A percentile compares a stretch with the other conserved stretches of the same genome.
These are phyloP conservation scores for Hermaeophaga mercurialis DNA, from an alignment of 2,888 invertebrate genomes.

Conservation along the genomic window DNA sequence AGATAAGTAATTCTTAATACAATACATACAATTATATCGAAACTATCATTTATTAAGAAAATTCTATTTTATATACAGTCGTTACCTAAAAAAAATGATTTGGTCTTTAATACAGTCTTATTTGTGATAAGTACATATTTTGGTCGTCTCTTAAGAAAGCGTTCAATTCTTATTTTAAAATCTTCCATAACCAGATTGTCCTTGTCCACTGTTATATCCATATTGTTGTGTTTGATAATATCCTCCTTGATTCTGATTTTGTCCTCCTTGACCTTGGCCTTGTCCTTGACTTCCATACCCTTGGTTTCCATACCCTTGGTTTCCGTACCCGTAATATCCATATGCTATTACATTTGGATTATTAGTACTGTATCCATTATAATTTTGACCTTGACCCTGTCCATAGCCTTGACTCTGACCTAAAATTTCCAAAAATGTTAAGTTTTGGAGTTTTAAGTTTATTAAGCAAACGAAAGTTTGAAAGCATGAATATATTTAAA, in stretches of 20 bases:
- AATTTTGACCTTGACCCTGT: constrained; percentile 6
- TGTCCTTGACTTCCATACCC: not conserved
- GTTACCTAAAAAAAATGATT: constrained; percentile 1
- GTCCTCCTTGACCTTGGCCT: not conserved
- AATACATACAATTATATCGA: too few species aligned
- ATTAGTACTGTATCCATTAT: constrained; percentile 10
- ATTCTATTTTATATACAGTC: too few species aligned
- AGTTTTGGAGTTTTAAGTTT: too few species aligned
- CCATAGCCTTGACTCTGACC: constrained; percentile 7
- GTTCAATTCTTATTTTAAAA: not conserved
- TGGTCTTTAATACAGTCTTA: constrained; percentile 8
- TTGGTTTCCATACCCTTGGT: constrained; percentile 3
- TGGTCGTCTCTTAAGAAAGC: not conserved
- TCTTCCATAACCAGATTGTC: not conserved
- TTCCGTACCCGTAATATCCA: constrained; percentile 11
- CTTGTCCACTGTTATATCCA: not conserved
- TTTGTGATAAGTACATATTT: not conserved
- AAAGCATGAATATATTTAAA: too few species aligned
- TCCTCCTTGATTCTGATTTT: not conserved
- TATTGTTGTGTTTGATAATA: not conserved
- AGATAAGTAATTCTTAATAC: too few species aligned
- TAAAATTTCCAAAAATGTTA: not conserved
- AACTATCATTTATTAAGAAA: too few species aligned
- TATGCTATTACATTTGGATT: constrained; percentile 15
- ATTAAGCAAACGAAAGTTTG: too few species aligned